Conservation (phyloP, 2,797 vertebrate species). For the Pelochelys cantorii region DNA sequence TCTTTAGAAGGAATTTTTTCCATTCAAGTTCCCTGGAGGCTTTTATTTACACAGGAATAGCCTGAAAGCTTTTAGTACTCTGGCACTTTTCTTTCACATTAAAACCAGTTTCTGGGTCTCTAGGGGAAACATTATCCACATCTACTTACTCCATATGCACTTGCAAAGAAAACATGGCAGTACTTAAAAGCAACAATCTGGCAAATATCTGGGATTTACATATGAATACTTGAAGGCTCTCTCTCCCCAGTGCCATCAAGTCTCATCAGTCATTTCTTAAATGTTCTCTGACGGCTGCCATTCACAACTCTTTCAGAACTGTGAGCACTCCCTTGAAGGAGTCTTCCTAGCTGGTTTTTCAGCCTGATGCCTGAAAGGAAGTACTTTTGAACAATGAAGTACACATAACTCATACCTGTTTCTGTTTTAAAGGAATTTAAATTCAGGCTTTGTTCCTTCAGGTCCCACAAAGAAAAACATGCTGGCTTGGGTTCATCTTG, state of each 20-base stretch:
- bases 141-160: constrained; percentile 52
- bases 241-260: constrained; percentile 54
- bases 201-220: constrained; percentile 70
- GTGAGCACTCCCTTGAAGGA: constrained; percentile 42
- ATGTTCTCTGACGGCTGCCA: constrained; percentile 31
- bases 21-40: background rate
- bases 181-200: constrained; percentile 65
- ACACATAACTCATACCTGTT: constrained; percentile 27
- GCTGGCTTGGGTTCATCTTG: background rate
- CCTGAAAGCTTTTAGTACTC: constrained; percentile 27
- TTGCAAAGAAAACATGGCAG: constrained; percentile 66
- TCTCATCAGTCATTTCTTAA: constrained; percentile 65
- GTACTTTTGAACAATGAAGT: constrained; percentile 39
- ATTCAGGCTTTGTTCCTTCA: constrained; percentile 17
- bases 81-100: constrained; percentile 64
- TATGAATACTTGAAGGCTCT: constrained; percentile 64
- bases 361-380: constrained; percentile 56
- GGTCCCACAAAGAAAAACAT: constrained; percentile 2
- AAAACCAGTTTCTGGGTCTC: constrained; percentile 63
- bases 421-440: constrained; percentile 40
- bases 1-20: constrained; percentile 40
- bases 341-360: constrained; percentile 47
- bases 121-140: constrained; percentile 53
- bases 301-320: constrained; percentile 51
- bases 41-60: constrained; percentile 25